Conservation (phyloP, 2,888 invertebrate genomes). For the Portevinia maculata region DNA sequence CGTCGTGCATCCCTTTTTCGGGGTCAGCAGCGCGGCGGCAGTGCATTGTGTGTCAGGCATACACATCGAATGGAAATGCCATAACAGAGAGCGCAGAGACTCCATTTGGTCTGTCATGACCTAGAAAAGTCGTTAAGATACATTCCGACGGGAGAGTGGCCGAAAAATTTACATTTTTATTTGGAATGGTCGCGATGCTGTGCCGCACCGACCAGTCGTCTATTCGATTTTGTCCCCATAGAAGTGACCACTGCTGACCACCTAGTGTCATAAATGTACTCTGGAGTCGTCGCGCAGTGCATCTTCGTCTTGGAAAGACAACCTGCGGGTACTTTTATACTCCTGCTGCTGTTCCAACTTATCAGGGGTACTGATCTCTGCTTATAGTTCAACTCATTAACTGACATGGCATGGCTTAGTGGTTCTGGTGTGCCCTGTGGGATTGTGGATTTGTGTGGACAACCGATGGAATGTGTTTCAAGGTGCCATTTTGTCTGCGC, state of each 20-base stretch:
- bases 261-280: conserved; percentile 61
- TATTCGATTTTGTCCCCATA: conserved; percentile 26
- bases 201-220: conserved; percentile 42
- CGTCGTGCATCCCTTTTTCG: conserved; percentile 68
- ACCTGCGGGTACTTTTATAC: conserved; percentile 54
- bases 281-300: not conserved
- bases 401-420: conserved; percentile 61
- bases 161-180: conserved; percentile 72
- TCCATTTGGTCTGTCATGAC: conserved; percentile 72
- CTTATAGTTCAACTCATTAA: conserved; percentile 69
- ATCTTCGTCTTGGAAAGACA: conserved; percentile 11
- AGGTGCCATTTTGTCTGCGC: conserved; percentile 68
- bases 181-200: conserved; percentile 46
- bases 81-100: conserved; percentile 41
- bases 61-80: conserved; percentile 46
- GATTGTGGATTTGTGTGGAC: conserved; percentile 13
- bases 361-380: conserved; percentile 61
- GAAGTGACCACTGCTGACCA: conserved; percentile 57
- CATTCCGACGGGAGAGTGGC: conserved; percentile 45
- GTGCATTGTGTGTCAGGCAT: conserved; percentile 56
- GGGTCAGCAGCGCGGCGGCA: conserved; percentile 60
- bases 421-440: too few relatives aligned
- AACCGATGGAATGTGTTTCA: conserved; percentile 9
- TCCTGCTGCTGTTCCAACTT: conserved; percentile 57
- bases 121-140: conserved; percentile 68